Evolutionary conservation across 2,113 vertebrate genomes (phyloP).

Genomic region (Calypte anna): DNA sequence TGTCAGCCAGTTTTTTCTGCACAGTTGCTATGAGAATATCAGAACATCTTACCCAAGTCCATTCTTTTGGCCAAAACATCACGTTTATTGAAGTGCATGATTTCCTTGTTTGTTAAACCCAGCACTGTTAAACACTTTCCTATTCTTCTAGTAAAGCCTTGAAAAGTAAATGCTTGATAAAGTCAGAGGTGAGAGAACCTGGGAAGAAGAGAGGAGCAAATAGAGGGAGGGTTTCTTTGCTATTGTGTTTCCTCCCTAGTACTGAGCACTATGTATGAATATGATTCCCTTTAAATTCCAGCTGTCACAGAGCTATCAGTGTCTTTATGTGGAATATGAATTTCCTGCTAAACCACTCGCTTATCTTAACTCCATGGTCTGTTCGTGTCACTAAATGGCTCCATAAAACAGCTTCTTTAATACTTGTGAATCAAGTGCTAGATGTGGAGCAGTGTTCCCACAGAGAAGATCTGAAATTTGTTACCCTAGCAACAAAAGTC

Average conservation of each 20-base stretch:
- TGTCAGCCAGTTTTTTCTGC: not conserved
- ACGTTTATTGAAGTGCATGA: not conserved
- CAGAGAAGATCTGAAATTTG: constrained; percentile 27
- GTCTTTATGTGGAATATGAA: not conserved
- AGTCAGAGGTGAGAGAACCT: not conserved
- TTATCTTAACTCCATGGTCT: not conserved
- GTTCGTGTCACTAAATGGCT: constrained; percentile 1
- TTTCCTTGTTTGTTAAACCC: constrained; percentile 11
- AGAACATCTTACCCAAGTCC: not conserved
- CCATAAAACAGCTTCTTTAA: constrained; percentile 8
- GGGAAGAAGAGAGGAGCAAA: not conserved
- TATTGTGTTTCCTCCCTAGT: not conserved
- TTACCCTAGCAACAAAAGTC: constrained; percentile 51
- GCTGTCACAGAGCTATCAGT: not conserved
- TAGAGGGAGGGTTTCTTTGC: not conserved
- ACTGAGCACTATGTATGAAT: not conserved
- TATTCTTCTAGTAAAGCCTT: not conserved
- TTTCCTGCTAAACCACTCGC: constrained; percentile 20
- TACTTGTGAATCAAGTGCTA: constrained; percentile 8
- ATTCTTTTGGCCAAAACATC: not conserved
- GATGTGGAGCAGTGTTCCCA: not conserved
- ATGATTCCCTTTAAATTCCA: constrained; percentile 1
- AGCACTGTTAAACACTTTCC: not conserved
- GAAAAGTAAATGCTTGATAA: not conserved
- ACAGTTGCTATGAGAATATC: not conserved